Evolutionary conservation across 2,113 vertebrate genomes (phyloP), one percentile per base, ranked within the genome.

Genomic region (Lampris megalopsis): DNA sequence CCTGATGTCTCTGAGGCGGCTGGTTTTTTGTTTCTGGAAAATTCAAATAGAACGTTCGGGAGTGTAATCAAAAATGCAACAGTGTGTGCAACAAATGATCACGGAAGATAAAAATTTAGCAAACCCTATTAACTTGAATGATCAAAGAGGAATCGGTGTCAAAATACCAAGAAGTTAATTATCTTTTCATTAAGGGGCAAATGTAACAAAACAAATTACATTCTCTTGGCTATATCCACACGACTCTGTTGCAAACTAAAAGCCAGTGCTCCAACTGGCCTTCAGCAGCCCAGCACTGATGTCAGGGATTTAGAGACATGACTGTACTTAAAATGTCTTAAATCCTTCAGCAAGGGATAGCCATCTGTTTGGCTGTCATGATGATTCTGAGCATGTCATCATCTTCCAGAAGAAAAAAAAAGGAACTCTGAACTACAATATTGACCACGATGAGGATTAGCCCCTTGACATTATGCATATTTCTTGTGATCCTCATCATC

Each of bases 1-100:
- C 93, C 59, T 95, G 94, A 77, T 94, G 91, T 54, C 92, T 92
- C 60, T 93, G 93, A 40, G 93, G 84, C 38, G 84, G 88, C 9
- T 95, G 96, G 66, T 86, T 91, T 89, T 97, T 99, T 88, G 95
- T 89, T 82, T 98, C 97, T 99, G 91, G 49, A 88, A 92, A 89
- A 62, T 24, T 64, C 3, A 79, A 71, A 75, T 2, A 41, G 73
- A 75, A 53, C 64, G 61, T 9, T 24, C 24, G 3, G 2, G 2
- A 9, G 3, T 7, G 2, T 36, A 5, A 71, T 54, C 5, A 50
- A 68, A 37, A 59, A 6, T n/a, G 24, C 11, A 54, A 11, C 1
- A 54, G 4, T 24, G n/a, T 54, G 52, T 3, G 3, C 10, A 1
- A 45, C 43, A 45, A 45, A 4, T 45, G 7, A 45, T 45, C 43